phyloP scores from a whole-genome alignment of 1,140 invertebrate genomes.

The Macrostomum lignano region DNA sequence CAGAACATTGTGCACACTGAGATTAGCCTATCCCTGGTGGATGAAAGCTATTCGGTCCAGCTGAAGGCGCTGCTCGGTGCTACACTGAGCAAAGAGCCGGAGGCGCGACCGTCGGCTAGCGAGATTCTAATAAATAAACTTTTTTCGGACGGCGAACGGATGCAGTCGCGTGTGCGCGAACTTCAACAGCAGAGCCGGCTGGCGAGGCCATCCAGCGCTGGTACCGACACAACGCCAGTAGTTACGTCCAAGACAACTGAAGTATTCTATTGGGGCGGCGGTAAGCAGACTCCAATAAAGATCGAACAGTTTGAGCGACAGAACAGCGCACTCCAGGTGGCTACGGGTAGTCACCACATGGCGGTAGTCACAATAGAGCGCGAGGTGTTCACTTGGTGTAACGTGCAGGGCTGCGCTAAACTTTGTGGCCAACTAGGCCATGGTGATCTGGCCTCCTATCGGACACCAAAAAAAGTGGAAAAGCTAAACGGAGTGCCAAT shows the following conservation, averaged over 20 bases:
- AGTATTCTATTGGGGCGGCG: slow-evolving; percentile 25
- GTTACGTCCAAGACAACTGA: too few species aligned
- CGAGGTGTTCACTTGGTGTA: slow-evolving; percentile 26
- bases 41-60: too few species aligned
- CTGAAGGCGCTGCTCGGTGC: slow-evolving; percentile 16
- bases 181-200: too few species aligned
- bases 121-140: too few species aligned
- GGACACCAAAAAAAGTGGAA: slow-evolving; percentile 22
- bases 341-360: slow-evolving; percentile 19
- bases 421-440: slow-evolving; percentile 23
- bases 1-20: slow-evolving; percentile 18
- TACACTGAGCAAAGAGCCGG: slow-evolving; percentile 17
- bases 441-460: slow-evolving; percentile 21
- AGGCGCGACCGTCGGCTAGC: slow-evolving; percentile 6
- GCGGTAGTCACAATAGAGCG: slow-evolving; percentile 26
- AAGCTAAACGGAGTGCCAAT: slow-evolving; percentile 15
- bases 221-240: too few species aligned
- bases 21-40: slow-evolving; percentile 7
- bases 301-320: slow-evolving; percentile 22
- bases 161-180: too few species aligned
- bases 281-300: slow-evolving; percentile 20
- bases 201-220: too few species aligned
- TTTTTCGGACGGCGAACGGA: too few species aligned
- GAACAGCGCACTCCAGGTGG: slow-evolving; percentile 19
- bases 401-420: slow-evolving; percentile 12